These are phyloP conservation scores for Maconellicoccus hirsutus DNA, from an alignment of 1,140 invertebrate genomes.

Conservation along the genomic window DNA sequence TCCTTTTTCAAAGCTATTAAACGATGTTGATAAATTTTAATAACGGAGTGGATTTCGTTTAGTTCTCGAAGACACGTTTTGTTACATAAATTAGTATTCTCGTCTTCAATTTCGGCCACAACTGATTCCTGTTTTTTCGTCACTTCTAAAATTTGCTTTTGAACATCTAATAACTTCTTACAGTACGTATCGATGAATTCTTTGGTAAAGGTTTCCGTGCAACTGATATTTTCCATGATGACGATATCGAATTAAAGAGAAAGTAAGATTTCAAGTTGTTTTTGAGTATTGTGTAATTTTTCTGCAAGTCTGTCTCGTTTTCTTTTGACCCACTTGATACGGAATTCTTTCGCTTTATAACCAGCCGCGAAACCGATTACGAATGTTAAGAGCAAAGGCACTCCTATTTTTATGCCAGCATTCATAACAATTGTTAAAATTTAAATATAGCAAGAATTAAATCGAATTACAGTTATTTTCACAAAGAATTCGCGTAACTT, in stretches of 20 bases:
- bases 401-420: not conserved
- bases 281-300: slow-evolving; percentile 28
- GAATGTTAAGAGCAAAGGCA: slow-evolving; percentile 26
- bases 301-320: slow-evolving; percentile 27
- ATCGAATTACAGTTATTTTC: too few relatives aligned
- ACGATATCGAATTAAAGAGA: not conserved
- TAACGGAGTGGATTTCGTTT: not conserved
- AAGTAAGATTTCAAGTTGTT: slow-evolving; percentile 25
- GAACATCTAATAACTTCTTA: not conserved
- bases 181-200: not conserved
- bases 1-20: not conserved
- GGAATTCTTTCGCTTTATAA: slow-evolving; percentile 30
- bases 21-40: slow-evolving; percentile 10
- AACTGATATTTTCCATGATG: not conserved
- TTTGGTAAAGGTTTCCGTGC: not conserved
- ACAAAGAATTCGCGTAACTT: too few relatives aligned
- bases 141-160: not conserved
- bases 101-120: not conserved
- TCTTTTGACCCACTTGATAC: slow-evolving; percentile 28
- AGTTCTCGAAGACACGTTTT: not conserved
- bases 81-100: not conserved
- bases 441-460: not conserved
- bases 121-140: not conserved
- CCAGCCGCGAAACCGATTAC: slow-evolving; percentile 26
- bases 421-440: slow-evolving; percentile 7